Base-by-base conservation (phyloP, 2,797 vertebrate species). In the Chrysocyon brachyurus region DNA sequence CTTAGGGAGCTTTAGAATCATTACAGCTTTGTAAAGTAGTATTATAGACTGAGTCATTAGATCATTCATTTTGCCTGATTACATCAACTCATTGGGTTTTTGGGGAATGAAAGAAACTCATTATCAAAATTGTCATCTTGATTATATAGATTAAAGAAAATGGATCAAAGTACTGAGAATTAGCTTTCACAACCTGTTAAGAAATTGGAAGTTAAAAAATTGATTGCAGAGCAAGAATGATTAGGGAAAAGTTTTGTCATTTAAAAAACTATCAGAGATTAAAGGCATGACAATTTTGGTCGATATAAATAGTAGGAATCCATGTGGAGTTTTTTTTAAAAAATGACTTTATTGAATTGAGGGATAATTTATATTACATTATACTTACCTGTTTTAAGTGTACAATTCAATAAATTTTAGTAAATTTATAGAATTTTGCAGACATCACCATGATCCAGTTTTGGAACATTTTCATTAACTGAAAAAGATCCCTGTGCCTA, bases 11-110 rank as follows among this genome's bases (percentile, higher is more conserved):
- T 97, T 97, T 97, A 94, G 88, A 91, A 75, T 96, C 93, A 96
- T 97, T 91, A 97, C 31, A 92, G 94, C 49, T 97, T 96, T 97
- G 94, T 93, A 78, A 93, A 89, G 68, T 73, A 90, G 54, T 85
- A 33, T 95, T 87, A 88, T 49, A 73, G 84, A 77, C 63, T 88
- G 91, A 98, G 83, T 89, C 82, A 95, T 98, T 90, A 96, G 88
- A 84, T 95, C 93, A 92, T 97, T 97, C 84, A 96, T 96, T 97
- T 96, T 94, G 66, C 82, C 84, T 92, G 92, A 90, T 97, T 97
- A 97, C 87, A 77, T 96, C 92, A 97, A 87, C 90, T 92, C 84
- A 31, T 46, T 95, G 87, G 70, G 56, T 95, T 94, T 87, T 87
- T 93, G 83, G 85, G n/a, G 59, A 92, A 87, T 96, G 87, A 96